A percentile compares a stretch with the other conserved stretches of the same genome.
Conservation (phyloP, 2,113 vertebrate genomes). For the Lates calcarifer region DNA sequence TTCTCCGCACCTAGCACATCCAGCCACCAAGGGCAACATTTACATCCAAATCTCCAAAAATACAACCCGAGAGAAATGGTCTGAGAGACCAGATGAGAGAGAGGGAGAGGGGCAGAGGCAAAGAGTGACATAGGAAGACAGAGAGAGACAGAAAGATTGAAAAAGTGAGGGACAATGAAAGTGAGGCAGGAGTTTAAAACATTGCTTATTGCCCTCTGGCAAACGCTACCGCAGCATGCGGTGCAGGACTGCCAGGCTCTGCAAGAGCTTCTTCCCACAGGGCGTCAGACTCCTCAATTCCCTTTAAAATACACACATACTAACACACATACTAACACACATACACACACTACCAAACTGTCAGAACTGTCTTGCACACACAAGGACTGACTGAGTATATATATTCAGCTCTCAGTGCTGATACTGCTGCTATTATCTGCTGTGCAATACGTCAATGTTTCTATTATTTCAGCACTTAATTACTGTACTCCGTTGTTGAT, state of each 20-base stretch:
- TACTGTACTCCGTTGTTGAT: neutral
- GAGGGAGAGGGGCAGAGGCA: neutral
- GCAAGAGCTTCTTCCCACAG: neutral
- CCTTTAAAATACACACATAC: neutral
- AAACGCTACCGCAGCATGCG: neutral
- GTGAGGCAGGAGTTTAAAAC: conserved; percentile 11
- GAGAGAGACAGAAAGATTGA: neutral
- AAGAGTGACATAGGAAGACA: neutral
- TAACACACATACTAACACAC: neutral
- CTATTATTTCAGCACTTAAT: neutral
- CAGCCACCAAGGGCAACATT: conserved; percentile 70
- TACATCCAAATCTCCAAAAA: conserved; percentile 72
- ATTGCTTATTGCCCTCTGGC: conserved; percentile 25
- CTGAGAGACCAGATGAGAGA: conserved; percentile 24
- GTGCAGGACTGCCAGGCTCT: neutral
- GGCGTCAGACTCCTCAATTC: neutral
- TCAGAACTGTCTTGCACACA: neutral
- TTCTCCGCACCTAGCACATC: conserved; percentile 54
- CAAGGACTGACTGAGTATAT: neutral
- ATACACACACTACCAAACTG: neutral
- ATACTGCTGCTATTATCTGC: neutral
- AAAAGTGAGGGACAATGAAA: neutral
- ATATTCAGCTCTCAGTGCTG: neutral
- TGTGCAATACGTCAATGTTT: neutral
- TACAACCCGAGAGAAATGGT: conserved; percentile 35